These are phyloP conservation scores for Glaucopsyche alexis DNA, from an alignment of 2,888 invertebrate genomes.

Conservation along the genomic window DNA sequence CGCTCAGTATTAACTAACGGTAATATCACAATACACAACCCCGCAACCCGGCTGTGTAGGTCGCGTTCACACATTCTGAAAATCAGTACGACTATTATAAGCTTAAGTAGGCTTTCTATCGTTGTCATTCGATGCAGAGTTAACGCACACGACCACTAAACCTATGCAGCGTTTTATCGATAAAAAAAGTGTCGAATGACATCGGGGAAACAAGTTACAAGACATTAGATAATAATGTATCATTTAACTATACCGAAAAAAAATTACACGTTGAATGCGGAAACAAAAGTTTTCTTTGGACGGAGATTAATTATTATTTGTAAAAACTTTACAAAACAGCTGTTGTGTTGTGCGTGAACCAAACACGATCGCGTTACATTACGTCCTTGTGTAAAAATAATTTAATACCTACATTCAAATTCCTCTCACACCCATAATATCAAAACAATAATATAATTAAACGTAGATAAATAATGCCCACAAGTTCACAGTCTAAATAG, in stretches of 20 bases:
- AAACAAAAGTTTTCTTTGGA: constrained; percentile 28
- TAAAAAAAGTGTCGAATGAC: constrained; percentile 31
- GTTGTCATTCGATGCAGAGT: constrained; percentile 36
- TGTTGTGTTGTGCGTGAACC: constrained; percentile 27
- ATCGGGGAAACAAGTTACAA: constrained; percentile 29
- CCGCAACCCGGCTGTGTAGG: background rate
- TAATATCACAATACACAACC: constrained; percentile 72
- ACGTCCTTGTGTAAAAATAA: constrained; percentile 27
- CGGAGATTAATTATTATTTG: constrained; percentile 29
- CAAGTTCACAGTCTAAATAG: constrained; percentile 57
- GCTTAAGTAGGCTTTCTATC: constrained; percentile 36
- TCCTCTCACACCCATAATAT: constrained; percentile 39
- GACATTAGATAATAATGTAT: constrained; percentile 14
- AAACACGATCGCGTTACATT: constrained; percentile 17
- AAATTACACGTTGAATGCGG: background rate
- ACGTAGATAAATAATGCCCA: constrained; percentile 65
- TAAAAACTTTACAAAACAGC: constrained; percentile 28
- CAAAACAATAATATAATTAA: constrained; percentile 46
- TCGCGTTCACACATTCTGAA: background rate
- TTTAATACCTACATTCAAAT: constrained; percentile 37
- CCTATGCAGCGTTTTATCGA: background rate
- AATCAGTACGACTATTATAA: constrained; percentile 23
- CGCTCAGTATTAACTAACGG: constrained; percentile 61
- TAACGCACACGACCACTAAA: background rate
- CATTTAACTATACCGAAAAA: constrained; percentile 8